Conservation (phyloP, 2,113 vertebrate genomes). For the Antigone vipio region DNA sequence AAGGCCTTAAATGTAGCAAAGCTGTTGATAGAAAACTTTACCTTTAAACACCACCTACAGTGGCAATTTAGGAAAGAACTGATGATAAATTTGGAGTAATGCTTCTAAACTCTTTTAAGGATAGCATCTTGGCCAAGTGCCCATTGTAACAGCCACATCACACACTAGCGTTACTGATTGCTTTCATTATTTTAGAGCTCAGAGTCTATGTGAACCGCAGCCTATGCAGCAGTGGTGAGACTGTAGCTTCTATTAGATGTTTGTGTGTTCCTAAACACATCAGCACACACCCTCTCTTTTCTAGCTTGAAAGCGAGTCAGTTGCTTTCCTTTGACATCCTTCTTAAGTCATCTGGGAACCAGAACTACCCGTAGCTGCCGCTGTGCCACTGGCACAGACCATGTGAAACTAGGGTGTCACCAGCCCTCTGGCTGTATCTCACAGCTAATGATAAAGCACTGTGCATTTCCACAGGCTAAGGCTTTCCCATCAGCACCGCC, state of each 20-base stretch:
- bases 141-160: background rate
- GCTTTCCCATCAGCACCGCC: background rate
- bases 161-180: background rate
- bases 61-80: background rate
- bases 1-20: background rate
- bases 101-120: background rate
- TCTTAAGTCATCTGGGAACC: background rate
- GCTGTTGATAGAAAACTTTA: background rate
- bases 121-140: background rate
- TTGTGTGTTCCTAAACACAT: background rate
- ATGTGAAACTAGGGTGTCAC: background rate
- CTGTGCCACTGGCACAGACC: background rate
- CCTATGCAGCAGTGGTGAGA: background rate
- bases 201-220: background rate
- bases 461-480: background rate
- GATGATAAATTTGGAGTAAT: background rate
- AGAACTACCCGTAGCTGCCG: background rate
- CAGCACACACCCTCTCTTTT: background rate
- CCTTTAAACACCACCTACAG: background rate
- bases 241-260: background rate
- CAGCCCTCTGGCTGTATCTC: background rate
- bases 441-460: background rate
- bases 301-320: background rate
- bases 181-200: background rate
- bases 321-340: background rate